These are phyloP conservation scores for Drosophila nr. medialis DNA, from an alignment of 2,888 invertebrate species.

Conservation along the genomic window DNA sequence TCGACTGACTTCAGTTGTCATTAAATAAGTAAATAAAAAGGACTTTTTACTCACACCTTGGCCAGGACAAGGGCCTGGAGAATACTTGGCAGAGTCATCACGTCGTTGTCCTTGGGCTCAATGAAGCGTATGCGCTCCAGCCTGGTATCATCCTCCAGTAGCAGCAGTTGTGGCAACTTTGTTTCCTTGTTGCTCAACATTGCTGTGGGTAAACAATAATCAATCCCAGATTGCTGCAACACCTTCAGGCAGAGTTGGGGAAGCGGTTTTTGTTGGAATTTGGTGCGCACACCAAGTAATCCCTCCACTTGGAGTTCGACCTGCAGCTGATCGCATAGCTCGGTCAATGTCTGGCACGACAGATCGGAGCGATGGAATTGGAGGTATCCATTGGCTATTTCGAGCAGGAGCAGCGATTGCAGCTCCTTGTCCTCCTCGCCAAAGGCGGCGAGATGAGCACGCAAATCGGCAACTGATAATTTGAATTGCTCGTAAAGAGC, in stretches of 20 bases:
- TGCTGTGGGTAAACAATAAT: slow-evolving; percentile 57
- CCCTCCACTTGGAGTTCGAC: slow-evolving; percentile 90
- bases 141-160: slow-evolving; percentile 94
- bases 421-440: slow-evolving; percentile 75
- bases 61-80: slow-evolving; percentile 93
- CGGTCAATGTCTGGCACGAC: slow-evolving; percentile 88
- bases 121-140: slow-evolving; percentile 91
- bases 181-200: slow-evolving; percentile 85
- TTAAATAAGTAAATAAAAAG: neutral
- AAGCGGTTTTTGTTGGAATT: slow-evolving; percentile 92
- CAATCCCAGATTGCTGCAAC: slow-evolving; percentile 77
- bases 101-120: slow-evolving; percentile 86
- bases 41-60: slow-evolving; percentile 87
- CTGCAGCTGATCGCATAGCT: slow-evolving; percentile 88
- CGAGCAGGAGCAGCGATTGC: slow-evolving; percentile 85
- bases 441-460: slow-evolving; percentile 75
- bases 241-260: slow-evolving; percentile 93
- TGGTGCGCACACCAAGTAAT: slow-evolving; percentile 94
- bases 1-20: neutral
- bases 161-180: slow-evolving; percentile 88
- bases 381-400: slow-evolving; percentile 89
- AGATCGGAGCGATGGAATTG: slow-evolving; percentile 90
- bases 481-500: slow-evolving; percentile 86
- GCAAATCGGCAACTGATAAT: slow-evolving; percentile 55
- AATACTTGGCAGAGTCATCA: slow-evolving; percentile 87